Evolutionary conservation across 2,113 vertebrate species (phyloP).

Genomic region (Thamnophis sirtalis): DNA sequence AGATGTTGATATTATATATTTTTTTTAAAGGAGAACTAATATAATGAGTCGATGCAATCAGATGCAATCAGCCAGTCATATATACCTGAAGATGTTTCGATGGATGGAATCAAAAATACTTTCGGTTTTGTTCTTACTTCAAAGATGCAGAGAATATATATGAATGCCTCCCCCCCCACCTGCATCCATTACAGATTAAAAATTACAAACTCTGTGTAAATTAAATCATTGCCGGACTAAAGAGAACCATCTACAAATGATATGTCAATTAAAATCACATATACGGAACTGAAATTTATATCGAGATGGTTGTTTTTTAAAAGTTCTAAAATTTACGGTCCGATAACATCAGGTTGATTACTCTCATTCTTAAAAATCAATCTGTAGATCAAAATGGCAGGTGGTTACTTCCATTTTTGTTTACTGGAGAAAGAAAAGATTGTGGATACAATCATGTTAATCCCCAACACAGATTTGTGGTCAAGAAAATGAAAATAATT

Average conservation of each 20-base stretch:
- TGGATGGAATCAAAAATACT: background rate
- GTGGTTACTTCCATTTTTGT: background rate
- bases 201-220: background rate
- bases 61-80: background rate
- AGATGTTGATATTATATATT: background rate
- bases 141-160: background rate
- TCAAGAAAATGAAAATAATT: background rate
- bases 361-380: background rate
- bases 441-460: background rate
- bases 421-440: background rate
- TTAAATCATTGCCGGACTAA: background rate
- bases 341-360: background rate
- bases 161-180: background rate
- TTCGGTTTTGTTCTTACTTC: background rate
- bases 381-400: background rate
- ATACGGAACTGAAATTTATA: background rate
- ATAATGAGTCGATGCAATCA: background rate
- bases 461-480: too few relatives aligned
- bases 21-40: background rate
- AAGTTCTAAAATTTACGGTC: background rate
- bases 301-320: background rate
- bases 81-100: background rate
- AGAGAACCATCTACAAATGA: background rate
- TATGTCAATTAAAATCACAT: background rate
- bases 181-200: background rate